Conservation (phyloP, 2,888 invertebrate genomes). For the Aphrophora alni region DNA sequence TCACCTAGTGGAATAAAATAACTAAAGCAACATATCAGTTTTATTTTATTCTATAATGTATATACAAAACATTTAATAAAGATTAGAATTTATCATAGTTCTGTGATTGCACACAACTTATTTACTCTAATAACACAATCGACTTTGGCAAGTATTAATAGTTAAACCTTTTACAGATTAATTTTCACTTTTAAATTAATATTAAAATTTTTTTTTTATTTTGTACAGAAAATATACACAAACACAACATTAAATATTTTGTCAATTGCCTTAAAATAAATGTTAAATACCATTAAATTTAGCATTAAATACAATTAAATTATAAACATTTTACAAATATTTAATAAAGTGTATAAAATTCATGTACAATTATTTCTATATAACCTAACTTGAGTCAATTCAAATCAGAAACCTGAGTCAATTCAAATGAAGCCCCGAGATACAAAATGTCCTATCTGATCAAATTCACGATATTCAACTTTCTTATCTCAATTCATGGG, state of each 20-base stretch:
- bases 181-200: background rate
- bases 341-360: background rate
- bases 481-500: too few relatives aligned
- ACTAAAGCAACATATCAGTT: background rate
- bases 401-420: background rate
- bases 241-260: background rate
- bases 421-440: too few relatives aligned
- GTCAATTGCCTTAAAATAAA: background rate
- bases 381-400: background rate
- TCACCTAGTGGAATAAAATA: background rate
- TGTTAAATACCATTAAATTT: background rate
- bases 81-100: background rate
- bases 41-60: slow-evolving; percentile 1
- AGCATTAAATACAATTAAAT: background rate
- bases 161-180: background rate
- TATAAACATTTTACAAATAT: too few relatives aligned
- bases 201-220: background rate
- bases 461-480: too few relatives aligned
- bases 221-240: background rate
- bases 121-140: background rate
- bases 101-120: background rate
- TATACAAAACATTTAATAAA: slow-evolving; percentile 3
- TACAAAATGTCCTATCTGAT: too few relatives aligned
- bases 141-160: background rate
- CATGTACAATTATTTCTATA: too few relatives aligned